Percentiles rank a stretch among this genome's conserved stretches.
These are phyloP conservation scores for Phenganax stokvisi DNA, from an alignment of 92 coral and sea anemone genomes.

Conservation along the genomic window DNA sequence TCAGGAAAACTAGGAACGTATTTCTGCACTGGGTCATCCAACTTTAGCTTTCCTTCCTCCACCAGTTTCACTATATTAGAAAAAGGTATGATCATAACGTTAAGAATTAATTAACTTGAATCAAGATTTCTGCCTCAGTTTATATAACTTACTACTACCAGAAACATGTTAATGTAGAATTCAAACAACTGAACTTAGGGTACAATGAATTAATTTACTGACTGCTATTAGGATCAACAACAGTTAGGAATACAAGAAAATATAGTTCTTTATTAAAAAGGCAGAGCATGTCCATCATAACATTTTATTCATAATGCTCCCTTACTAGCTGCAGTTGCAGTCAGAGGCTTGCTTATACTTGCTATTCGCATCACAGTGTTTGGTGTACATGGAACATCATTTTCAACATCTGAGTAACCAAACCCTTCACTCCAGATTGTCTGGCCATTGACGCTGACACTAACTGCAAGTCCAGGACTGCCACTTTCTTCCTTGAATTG, in stretches of 20 bases:
- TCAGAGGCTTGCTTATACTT: slow-evolving; percentile 91
- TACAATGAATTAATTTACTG: too few relatives aligned
- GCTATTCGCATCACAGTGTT: slow-evolving; percentile 93
- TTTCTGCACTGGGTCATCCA: slow-evolving; percentile 84
- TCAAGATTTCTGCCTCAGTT: background rate
- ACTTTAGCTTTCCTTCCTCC: slow-evolving; percentile 77
- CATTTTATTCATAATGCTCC: background rate
- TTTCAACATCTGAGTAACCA: slow-evolving; percentile 91
- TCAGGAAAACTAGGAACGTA: slow-evolving; percentile 81
- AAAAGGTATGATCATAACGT: background rate
- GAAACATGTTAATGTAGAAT: too few relatives aligned
- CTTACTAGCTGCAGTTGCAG: slow-evolving; percentile 84
- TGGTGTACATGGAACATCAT: slow-evolving; percentile 70
- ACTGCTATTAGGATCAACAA: too few relatives aligned
- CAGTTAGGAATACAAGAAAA: too few relatives aligned
- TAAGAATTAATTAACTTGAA: background rate
- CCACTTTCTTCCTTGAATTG: slow-evolving; percentile 75
- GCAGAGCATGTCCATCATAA: too few relatives aligned
- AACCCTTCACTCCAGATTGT: slow-evolving; percentile 93
- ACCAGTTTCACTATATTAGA: slow-evolving; percentile 61
- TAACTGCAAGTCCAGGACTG: slow-evolving; percentile 71
- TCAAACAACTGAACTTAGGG: too few relatives aligned
- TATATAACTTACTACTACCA: background rate
- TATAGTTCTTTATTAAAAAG: background rate
- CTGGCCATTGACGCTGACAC: slow-evolving; percentile 79